Evolutionary conservation across 2,888 invertebrate species (phyloP), one percentile per base, ranked within the genome.

Genomic region (Eremobia ochroleuca): DNA sequence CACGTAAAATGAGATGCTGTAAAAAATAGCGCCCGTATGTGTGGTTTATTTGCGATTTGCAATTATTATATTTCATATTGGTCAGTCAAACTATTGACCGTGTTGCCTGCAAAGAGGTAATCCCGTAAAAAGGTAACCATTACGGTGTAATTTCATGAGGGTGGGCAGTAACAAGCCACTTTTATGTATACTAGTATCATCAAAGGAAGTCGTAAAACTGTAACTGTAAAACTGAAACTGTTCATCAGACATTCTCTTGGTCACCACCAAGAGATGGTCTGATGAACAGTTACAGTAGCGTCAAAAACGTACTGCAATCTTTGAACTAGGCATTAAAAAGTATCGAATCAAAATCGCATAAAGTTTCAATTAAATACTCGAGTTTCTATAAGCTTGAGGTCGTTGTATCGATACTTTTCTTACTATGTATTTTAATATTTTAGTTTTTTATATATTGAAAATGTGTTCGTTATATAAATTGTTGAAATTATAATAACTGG

Each of bases 81-180:
- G 25, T 28, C 31, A 72, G n/a, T 75, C 31, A 75, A 62, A 75
- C 31, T 52, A 40, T 75, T 52, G 43, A 52, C 40, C n/a, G 40
- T 75, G 49, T 40, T 70, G 61, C 25, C 28, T 11, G 31, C 31
- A 70, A 40, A n/a, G 68, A 37, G 46, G 13, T 25, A 13, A 46
- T 46, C 25, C 4, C 13, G 15, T 46, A 31, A 31, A 31, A 66
- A 66, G 13, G 8, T 21, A 46, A 66, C 21, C 28, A 46, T 66
- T 43, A 13, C 28, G 3, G 13, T 28, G n/a, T 28, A 18, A 65
- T 40, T 18, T 28, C 4, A 4, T 4, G 64, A 40, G 64, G 15
- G 4, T 40, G 5, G 37, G 0, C n/a, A 37, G 64, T 64, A 15
- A 64, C 2, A 37, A 55, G 15, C 37, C 1, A 8, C 8, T 9